A percentile compares a stretch with the other conserved stretches of the same genome.
Conservation (phyloP, 2,888 invertebrate species). For the Lamproptera curius region DNA sequence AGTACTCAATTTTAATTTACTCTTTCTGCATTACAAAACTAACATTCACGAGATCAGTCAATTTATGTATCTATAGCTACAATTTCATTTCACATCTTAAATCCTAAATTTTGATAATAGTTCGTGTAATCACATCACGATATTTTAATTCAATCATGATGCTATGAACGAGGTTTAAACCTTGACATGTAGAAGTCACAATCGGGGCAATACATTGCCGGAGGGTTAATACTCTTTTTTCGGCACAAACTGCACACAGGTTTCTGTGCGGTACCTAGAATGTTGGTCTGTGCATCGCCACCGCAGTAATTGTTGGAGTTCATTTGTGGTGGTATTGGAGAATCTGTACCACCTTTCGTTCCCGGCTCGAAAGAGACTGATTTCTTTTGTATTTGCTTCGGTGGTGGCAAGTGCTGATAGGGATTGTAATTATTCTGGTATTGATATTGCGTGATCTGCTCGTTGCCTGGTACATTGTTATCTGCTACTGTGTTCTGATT, state of each 20-base stretch:
- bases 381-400: constrained; percentile 82
- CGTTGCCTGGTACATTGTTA: constrained; percentile 36
- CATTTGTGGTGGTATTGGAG: constrained; percentile 63
- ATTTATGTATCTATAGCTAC: constrained; percentile 20
- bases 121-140: constrained; percentile 2
- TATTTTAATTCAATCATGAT: constrained; percentile 20
- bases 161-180: constrained; percentile 82
- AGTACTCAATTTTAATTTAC: constrained; percentile 23
- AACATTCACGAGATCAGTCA: constrained; percentile 23
- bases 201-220: constrained; percentile 91
- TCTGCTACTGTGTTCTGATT: constrained; percentile 54
- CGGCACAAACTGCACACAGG: constrained; percentile 91
- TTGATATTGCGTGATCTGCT: constrained; percentile 49
- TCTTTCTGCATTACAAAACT: constrained; percentile 25
- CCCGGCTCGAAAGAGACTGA: constrained; percentile 85
- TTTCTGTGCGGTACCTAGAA: constrained; percentile 62
- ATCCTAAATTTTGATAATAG: constrained; percentile 14
- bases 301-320: constrained; percentile 45
- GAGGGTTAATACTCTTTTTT: constrained; percentile 87
- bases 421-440: constrained; percentile 69
- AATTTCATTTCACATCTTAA: constrained; percentile 14
- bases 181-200: constrained; percentile 96
- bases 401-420: constrained; percentile 81
- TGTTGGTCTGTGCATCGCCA: constrained; percentile 41
- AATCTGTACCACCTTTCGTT: constrained; percentile 81